phyloP scores from a whole-genome alignment of 2,888 invertebrate species.

The Drosophila histrio region DNA sequence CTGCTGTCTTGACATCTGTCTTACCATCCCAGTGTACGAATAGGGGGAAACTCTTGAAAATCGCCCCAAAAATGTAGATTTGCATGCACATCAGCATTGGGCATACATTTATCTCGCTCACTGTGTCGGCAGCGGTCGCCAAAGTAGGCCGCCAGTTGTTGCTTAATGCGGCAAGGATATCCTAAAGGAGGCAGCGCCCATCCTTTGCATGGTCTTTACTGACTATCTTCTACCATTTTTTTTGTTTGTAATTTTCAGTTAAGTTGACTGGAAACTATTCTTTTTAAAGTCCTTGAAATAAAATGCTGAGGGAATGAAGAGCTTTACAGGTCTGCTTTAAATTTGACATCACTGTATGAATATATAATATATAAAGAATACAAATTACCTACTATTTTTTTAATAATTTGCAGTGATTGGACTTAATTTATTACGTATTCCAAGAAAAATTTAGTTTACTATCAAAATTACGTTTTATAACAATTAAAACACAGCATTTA shows the following conservation, averaged over 20 bases:
- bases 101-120: slow-evolving; percentile 70
- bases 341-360: not conserved
- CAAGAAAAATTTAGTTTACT: no score
- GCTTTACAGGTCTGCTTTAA: not conserved
- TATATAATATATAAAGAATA: no score
- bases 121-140: slow-evolving; percentile 45
- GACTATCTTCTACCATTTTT: not conserved
- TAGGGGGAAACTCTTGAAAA: slow-evolving; percentile 40
- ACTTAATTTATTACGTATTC: no score
- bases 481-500: no score
- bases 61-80: slow-evolving; percentile 62
- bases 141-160: slow-evolving; percentile 56
- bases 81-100: slow-evolving; percentile 77
- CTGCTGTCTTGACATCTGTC: slow-evolving; percentile 78
- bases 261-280: not conserved
- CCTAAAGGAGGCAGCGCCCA: slow-evolving; percentile 14
- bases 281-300: not conserved
- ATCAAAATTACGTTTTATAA: no score
- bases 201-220: not conserved
- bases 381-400: no score
- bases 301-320: not conserved
- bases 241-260: not conserved
- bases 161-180: slow-evolving; percentile 53
- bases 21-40: slow-evolving; percentile 23
- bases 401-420: no score